Conservation (phyloP, 92 coral and sea anemone genomes). For the Montipora capitata region DNA sequence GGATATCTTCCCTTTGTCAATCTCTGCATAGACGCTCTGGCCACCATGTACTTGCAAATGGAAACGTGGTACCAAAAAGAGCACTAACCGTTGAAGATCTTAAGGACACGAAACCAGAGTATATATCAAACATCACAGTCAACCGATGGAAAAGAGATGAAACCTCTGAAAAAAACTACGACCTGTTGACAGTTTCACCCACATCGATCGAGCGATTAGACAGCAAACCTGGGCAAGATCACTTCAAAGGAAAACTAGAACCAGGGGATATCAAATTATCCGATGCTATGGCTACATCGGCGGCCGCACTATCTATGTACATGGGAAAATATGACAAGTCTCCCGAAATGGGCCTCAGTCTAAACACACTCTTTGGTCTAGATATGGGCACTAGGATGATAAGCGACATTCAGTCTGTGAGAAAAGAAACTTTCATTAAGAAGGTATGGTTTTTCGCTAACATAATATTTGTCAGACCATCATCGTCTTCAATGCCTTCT, state of each 20-base stretch:
- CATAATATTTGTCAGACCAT: too few relatives aligned
- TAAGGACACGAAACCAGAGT: constrained; percentile 76
- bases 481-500: too few relatives aligned
- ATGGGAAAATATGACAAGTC: too few relatives aligned
- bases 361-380: too few relatives aligned
- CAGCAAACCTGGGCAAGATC: constrained; percentile 37
- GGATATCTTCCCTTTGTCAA: constrained; percentile 8
- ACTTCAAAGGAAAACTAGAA: constrained; percentile 64
- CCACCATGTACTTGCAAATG: neutral
- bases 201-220: constrained; percentile 77
- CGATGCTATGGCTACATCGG: constrained; percentile 91
- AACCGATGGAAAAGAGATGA: constrained; percentile 73
- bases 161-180: constrained; percentile 21
- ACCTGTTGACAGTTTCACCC: constrained; percentile 76
- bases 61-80: neutral
- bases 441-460: too few relatives aligned
- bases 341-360: neutral
- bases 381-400: too few relatives aligned
- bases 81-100: constrained; percentile 70
- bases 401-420: too few relatives aligned
- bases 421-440: too few relatives aligned
- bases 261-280: constrained; percentile 37
- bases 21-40: neutral
- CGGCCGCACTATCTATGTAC: constrained; percentile 74
- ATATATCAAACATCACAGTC: constrained; percentile 85